Evolutionary conservation across 2,113 vertebrate genomes (phyloP).

Genomic region (Emydura subglobosa): DNA sequence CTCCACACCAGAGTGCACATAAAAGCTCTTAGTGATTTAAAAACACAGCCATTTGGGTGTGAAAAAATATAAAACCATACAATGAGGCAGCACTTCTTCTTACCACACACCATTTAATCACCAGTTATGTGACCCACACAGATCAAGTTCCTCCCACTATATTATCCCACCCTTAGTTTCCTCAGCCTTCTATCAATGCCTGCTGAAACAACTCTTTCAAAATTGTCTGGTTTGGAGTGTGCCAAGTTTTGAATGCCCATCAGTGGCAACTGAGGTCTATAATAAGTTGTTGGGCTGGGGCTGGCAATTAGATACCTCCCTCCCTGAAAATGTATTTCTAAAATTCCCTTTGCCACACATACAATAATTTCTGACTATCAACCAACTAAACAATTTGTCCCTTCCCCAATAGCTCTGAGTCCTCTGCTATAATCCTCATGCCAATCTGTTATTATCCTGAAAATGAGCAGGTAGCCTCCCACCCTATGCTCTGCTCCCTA

Average conservation of each 20-base stretch:
- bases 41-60: not conserved
- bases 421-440: not conserved
- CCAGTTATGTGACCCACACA: not conserved
- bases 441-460: not conserved
- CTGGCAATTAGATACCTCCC: not conserved
- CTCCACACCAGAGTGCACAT: not conserved
- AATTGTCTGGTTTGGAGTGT: not conserved
- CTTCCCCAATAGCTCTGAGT: not conserved
- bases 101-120: not conserved
- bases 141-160: not conserved
- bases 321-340: slow-evolving; percentile 23
- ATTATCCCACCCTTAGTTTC: not conserved
- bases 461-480: not conserved
- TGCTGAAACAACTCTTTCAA: not conserved
- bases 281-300: not conserved
- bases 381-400: not conserved
- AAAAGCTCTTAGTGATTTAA: not conserved
- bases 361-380: slow-evolving; percentile 2
- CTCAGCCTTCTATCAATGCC: not conserved
- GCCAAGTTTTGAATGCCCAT: not conserved
- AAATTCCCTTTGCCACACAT: not conserved
- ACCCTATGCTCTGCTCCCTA: not conserved
- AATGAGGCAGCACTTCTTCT: not conserved
- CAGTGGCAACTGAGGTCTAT: not conserved
- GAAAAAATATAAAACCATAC: not conserved